These are phyloP conservation scores for Phenacoccus solenopsis DNA, from an alignment of 1,140 invertebrate genomes.

Conservation along the genomic window DNA sequence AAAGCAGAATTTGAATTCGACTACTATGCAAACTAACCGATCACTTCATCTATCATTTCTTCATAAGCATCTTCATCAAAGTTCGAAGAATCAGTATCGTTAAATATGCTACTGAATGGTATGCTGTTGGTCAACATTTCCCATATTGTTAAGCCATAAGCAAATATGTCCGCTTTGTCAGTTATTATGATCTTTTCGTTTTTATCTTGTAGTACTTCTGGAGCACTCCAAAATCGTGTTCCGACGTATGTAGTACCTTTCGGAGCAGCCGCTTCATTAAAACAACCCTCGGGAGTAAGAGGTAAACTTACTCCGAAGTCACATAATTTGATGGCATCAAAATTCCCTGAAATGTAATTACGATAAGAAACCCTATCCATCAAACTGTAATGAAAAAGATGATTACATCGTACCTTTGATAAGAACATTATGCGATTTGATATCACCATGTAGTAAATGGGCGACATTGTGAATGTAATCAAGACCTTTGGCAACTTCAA, in stretches of 20 bases:
- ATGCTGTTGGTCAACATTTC: conserved; percentile 62
- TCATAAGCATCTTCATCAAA: conserved; percentile 15
- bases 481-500: conserved; percentile 55
- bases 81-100: background rate
- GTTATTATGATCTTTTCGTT: conserved; percentile 39
- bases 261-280: conserved; percentile 36
- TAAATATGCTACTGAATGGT: conserved; percentile 39
- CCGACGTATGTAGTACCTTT: conserved; percentile 38
- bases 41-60: conserved; percentile 14
- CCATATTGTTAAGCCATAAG: conserved; percentile 62
- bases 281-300: conserved; percentile 45
- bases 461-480: conserved; percentile 63
- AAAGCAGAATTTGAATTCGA: background rate
- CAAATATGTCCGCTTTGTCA: conserved; percentile 63
- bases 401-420: conserved; percentile 32
- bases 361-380: conserved; percentile 10
- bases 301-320: conserved; percentile 71
- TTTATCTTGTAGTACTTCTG: conserved; percentile 48
- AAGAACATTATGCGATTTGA: conserved; percentile 73
- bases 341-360: conserved; percentile 47
- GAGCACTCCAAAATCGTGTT: conserved; percentile 52
- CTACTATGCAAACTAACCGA: conserved; percentile 2
- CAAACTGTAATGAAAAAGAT: background rate
- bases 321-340: conserved; percentile 61
- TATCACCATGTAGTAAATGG: conserved; percentile 62